These are phyloP conservation scores for Drosophila azteca DNA, from an alignment of 1,140 invertebrate species.

Conservation along the genomic window DNA sequence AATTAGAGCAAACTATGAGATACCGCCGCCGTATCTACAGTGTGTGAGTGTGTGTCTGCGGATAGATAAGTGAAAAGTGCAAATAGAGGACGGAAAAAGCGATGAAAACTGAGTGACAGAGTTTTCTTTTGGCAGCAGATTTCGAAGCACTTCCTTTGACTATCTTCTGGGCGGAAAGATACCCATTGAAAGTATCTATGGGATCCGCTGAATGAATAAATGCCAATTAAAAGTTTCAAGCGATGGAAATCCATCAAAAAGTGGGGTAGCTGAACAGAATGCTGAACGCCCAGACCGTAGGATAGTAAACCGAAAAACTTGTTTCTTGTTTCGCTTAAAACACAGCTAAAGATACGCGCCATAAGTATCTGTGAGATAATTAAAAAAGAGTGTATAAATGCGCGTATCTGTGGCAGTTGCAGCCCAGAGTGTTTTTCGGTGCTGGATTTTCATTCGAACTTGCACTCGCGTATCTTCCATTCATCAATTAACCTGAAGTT, in stretches of 20 bases:
- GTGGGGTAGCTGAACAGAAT: constrained; percentile 21
- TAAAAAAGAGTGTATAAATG: constrained; percentile 40
- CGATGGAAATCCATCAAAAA: constrained; percentile 56
- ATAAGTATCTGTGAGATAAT: constrained; percentile 42
- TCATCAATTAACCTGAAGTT: constrained; percentile 71
- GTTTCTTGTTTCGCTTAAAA: constrained; percentile 45
- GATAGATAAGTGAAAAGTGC: constrained; percentile 74
- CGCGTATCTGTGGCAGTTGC: constrained; percentile 2
- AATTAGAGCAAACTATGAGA: constrained; percentile 73
- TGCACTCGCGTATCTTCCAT: constrained; percentile 22
- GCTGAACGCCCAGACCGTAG: constrained; percentile 24
- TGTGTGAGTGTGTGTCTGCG: constrained; percentile 4
- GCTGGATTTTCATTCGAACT: too few species aligned
- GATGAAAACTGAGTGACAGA: constrained; percentile 16
- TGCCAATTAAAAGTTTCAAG: constrained; percentile 44
- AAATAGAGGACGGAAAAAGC: constrained; percentile 60
- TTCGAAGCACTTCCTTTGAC: background rate
- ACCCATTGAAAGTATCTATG: too few species aligned
- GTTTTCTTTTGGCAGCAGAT: background rate
- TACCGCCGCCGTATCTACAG: constrained; percentile 31
- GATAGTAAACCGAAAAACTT: constrained; percentile 49
- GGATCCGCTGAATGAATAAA: too few species aligned
- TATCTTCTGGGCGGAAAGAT: constrained; percentile 3
- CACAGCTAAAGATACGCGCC: constrained; percentile 27
- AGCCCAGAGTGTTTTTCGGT: too few species aligned